These are phyloP conservation scores for Chaitophorus viminalis DNA, from an alignment of 2,888 invertebrate species.

Conservation along the genomic window DNA sequence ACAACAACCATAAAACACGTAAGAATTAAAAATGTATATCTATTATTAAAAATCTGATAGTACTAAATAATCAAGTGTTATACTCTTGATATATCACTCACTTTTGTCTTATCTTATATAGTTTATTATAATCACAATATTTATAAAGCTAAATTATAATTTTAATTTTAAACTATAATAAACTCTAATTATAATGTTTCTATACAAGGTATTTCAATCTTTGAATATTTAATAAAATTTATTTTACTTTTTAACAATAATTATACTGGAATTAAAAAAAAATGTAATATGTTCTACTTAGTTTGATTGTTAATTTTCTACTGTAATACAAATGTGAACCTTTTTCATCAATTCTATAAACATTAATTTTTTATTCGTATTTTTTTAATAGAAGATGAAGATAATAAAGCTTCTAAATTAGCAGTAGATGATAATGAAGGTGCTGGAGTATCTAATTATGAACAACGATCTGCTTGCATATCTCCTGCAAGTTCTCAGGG, in stretches of 20 bases:
- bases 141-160: not conserved
- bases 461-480: constrained; percentile 75
- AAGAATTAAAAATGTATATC: not conserved
- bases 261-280: not conserved
- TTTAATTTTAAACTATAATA: not conserved
- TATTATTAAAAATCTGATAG: not conserved
- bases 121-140: no score
- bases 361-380: not conserved
- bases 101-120: not conserved
- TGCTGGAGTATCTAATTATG: constrained; percentile 68
- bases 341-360: not conserved
- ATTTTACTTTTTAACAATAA: no score
- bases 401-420: constrained; percentile 63
- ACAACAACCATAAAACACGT: not conserved
- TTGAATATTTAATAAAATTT: no score
- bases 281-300: not conserved
- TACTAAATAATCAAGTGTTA: not conserved
- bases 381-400: constrained; percentile 65
- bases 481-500: constrained; percentile 93
- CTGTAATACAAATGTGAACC: not conserved
- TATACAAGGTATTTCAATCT: no score
- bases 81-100: not conserved
- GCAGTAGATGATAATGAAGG: constrained; percentile 66
- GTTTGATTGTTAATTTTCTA: not conserved
- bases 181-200: not conserved